These are phyloP conservation scores for Clarias macrocephalus DNA, from an alignment of 2,113 vertebrate genomes.

Conservation along the genomic window DNA sequence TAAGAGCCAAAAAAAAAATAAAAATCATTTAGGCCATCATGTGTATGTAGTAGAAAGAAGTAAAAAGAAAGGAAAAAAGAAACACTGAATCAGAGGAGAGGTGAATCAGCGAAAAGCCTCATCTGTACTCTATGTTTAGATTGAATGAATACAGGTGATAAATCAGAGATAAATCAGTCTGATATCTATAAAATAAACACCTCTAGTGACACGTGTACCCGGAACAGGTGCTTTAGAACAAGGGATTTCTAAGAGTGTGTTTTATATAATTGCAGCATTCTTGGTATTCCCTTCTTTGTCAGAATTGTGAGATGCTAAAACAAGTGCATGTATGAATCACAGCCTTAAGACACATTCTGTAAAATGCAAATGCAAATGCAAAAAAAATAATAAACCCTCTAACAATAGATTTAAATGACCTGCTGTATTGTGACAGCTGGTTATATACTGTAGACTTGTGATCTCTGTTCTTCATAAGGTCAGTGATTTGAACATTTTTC, in stretches of 20 bases:
- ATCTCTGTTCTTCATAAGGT: not conserved
- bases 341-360: not conserved
- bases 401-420: not conserved
- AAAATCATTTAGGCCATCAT: too few relatives aligned
- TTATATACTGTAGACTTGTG: not conserved
- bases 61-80: too few relatives aligned
- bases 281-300: slow-evolving; percentile 12
- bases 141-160: not conserved
- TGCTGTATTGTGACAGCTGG: not conserved
- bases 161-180: too few relatives aligned
- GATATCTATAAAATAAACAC: too few relatives aligned
- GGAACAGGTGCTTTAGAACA: not conserved
- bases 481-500: not conserved
- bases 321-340: slow-evolving; percentile 10
- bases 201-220: too few relatives aligned
- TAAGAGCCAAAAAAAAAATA: too few relatives aligned
- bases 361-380: not conserved
- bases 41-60: not conserved
- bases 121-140: not conserved
- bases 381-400: not conserved
- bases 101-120: not conserved
- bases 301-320: not conserved
- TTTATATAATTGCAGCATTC: not conserved
- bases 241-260: not conserved
- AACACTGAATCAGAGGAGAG: not conserved